Evolutionary conservation across 2,113 vertebrate species (phyloP), one percentile per base, ranked within the genome.

Genomic region (Paradoxurus hermaphroditus): DNA sequence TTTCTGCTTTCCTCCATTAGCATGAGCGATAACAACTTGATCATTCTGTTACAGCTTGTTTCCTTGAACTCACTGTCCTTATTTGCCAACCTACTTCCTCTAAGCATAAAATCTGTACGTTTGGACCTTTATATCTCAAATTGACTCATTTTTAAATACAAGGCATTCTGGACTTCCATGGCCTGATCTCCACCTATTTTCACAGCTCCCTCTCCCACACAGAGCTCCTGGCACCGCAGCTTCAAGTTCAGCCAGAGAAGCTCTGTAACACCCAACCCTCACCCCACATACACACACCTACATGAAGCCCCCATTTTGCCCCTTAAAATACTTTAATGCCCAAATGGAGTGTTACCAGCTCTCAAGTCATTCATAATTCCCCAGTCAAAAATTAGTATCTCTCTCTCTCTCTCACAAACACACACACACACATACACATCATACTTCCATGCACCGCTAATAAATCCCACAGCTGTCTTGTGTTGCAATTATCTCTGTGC

Each of bases 91-190:
- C 49, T 93, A 81, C 18, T 96, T 31, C 70, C 68, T 72, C 39
- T 68, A 73, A 92, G 13, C 63, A 79, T 1, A 77, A 49, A 53
- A 75, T 75, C 89, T 44, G 86, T 5, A 95, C 31, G 62, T 70
- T 86, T 86, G 56, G 49, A 83, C 67, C 53, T 96, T 95, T 92
- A 90, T n/a, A 81, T 31, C 36, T 93, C 63, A 34, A 84, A 96
- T 51, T 94, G 96, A 98, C 90, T 97, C 98, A 96, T 56, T 72
- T 94, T 89, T 90, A 92, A 96, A 94, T 56, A 84, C 68, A 75
- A 93, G 68, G 56, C 84, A 86, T 92, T 88, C 62, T 78, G 63
- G 49, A 75, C 75, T 72, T 63, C 44, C 84, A 70, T 0, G 39
- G 92, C 27, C 78, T 70, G 44, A 91, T 87, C 92, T 87, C 94